phyloP scores from a whole-genome alignment of 2,888 invertebrate species.

The Eremobia ochroleuca region DNA sequence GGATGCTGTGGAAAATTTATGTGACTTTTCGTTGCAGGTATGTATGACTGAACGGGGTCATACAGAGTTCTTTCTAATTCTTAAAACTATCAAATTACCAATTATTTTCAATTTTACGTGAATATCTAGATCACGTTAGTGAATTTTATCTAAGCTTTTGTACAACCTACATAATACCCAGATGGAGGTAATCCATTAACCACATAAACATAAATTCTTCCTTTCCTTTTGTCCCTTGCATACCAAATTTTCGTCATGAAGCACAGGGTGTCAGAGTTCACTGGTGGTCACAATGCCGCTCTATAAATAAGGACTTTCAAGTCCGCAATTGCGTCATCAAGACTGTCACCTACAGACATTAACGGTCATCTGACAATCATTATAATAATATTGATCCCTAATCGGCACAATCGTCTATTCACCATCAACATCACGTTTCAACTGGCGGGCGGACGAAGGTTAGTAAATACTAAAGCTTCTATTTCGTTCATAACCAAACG shows the following conservation, averaged over 20 bases:
- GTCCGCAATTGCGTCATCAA: neutral
- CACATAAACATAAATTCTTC: neutral
- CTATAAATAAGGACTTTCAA: neutral
- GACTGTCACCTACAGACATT: neutral
- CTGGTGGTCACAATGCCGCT: neutral
- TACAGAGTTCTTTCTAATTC: neutral
- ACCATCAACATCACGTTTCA: slow-evolving; percentile 8
- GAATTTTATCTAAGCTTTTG: neutral
- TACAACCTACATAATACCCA: neutral
- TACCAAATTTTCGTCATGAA: neutral
- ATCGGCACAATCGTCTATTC: neutral
- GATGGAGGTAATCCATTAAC: neutral
- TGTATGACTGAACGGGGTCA: slow-evolving; percentile 10
- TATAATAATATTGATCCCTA: neutral
- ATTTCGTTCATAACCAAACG: slow-evolving; percentile 39
- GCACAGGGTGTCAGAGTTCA: neutral
- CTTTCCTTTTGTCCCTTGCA: neutral
- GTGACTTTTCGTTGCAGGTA: slow-evolving; percentile 20
- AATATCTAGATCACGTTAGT: neutral
- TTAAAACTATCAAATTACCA: neutral
- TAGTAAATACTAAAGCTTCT: slow-evolving; percentile 28
- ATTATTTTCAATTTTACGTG: neutral
- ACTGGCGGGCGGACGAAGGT: slow-evolving; percentile 11
- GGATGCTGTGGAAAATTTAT: slow-evolving; percentile 26
- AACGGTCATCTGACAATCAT: neutral